phyloP scores from a whole-genome alignment of 1,140 invertebrate genomes.

The Mercenaria mercenaria region DNA sequence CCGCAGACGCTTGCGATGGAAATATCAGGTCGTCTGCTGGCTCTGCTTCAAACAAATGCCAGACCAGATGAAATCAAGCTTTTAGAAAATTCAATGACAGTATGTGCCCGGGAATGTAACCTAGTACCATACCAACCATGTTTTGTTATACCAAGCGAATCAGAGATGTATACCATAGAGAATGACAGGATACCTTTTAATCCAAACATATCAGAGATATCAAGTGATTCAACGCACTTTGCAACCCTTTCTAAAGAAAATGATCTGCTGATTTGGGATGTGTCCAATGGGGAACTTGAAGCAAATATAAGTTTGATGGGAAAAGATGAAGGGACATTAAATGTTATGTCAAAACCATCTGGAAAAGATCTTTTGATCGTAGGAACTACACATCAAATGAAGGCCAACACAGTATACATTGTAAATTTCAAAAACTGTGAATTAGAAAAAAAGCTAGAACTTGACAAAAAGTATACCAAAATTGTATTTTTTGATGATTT shows the following conservation, averaged over 20 bases:
- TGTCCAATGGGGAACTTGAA: slow-evolving; percentile 69
- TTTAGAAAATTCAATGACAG: slow-evolving; percentile 65
- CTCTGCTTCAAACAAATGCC: slow-evolving; percentile 66
- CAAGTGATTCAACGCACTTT: slow-evolving; percentile 68
- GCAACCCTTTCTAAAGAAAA: slow-evolving; percentile 67
- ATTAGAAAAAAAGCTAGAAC: slow-evolving; percentile 53
- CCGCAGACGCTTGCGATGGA: slow-evolving; percentile 80
- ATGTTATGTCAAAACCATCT: slow-evolving; percentile 63
- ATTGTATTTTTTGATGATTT: slow-evolving; percentile 70
- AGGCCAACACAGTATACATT: slow-evolving; percentile 63
- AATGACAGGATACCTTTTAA: slow-evolving; percentile 67
- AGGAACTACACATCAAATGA: slow-evolving; percentile 69
- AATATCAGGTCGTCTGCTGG: slow-evolving; percentile 80
- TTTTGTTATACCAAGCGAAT: slow-evolving; percentile 67
- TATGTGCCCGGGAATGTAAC: slow-evolving; percentile 14
- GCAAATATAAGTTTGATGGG: slow-evolving; percentile 39
- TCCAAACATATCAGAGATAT: slow-evolving; percentile 52
- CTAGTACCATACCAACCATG: slow-evolving; percentile 69
- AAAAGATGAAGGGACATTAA: slow-evolving; percentile 61
- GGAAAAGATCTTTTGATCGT: slow-evolving; percentile 67
- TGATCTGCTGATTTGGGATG: slow-evolving; percentile 68
- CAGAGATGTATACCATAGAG: slow-evolving; percentile 69
- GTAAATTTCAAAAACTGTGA: slow-evolving; percentile 65
- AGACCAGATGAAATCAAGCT: slow-evolving; percentile 64
- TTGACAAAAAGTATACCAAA: slow-evolving; percentile 69